Evolutionary conservation across 2,797 vertebrate genomes (phyloP).

Genomic region (Chrosomus eos): DNA sequence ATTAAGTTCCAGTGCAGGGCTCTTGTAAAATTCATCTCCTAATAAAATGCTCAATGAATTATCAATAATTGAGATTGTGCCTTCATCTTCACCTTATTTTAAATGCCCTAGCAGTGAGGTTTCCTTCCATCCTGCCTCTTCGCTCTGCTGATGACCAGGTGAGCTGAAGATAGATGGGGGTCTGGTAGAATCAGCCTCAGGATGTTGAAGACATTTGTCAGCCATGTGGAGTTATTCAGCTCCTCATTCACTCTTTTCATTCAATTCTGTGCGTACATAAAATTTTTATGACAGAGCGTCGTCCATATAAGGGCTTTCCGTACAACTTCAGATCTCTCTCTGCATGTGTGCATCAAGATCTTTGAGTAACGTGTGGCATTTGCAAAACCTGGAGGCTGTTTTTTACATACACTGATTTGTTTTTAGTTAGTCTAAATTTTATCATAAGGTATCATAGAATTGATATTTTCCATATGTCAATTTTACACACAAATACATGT

Average conservation of each 20-base stretch:
- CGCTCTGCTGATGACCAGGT: background rate
- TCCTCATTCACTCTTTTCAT: background rate
- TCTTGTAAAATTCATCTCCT: conserved; percentile 57
- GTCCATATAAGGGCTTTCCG: background rate
- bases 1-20: conserved; percentile 51
- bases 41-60: conserved; percentile 63
- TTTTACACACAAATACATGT: background rate
- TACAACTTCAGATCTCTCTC: background rate
- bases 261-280: background rate
- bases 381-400: background rate
- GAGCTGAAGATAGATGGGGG: background rate
- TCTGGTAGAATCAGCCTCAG: background rate
- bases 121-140: background rate
- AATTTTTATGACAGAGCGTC: background rate
- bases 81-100: conserved; percentile 8
- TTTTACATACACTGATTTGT: background rate
- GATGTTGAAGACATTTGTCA: background rate
- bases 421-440: background rate
- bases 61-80: conserved; percentile 55
- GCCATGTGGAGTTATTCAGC: background rate
- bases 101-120: background rate
- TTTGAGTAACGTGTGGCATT: background rate
- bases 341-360: background rate
- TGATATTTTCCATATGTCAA: background rate
- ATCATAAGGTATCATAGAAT: background rate